Evolutionary conservation across 2,113 vertebrate genomes (phyloP).

Genomic region (Zosterops pallidus): DNA sequence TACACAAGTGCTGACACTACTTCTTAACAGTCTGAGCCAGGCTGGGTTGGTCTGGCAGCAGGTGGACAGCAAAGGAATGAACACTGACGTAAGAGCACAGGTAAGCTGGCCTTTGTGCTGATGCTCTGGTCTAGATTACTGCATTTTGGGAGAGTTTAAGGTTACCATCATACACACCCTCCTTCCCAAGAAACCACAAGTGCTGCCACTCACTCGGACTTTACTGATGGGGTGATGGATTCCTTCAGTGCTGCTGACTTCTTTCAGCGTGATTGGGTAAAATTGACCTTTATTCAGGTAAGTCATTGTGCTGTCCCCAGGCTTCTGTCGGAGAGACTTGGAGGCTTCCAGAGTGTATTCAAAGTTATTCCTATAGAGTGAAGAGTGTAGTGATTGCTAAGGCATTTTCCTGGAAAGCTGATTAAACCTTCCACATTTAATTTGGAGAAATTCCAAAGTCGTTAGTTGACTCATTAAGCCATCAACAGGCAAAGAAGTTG

Average conservation of each 20-base stretch:
- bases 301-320: constrained; percentile 97
- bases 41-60: constrained; percentile 43
- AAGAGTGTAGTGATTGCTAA: constrained; percentile 20
- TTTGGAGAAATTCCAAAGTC: constrained; percentile 7
- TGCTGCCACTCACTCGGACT: constrained; percentile 88
- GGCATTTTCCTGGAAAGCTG: constrained; percentile 30
- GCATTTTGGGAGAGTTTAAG: not conserved
- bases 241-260: constrained; percentile 87
- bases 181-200: not conserved
- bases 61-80: constrained; percentile 22
- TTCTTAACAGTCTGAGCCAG: constrained; percentile 1
- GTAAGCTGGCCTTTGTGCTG: not conserved
- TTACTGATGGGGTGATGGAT: constrained; percentile 96
- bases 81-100: not conserved
- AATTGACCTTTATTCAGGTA: constrained; percentile 99
- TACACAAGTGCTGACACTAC: constrained; percentile 45
- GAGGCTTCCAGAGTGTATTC: constrained; percentile 97
- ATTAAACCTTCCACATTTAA: not conserved
- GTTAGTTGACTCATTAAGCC: constrained; percentile 3
- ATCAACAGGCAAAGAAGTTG: constrained; percentile 14
- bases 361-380: constrained; percentile 88
- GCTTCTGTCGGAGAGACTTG: constrained; percentile 96
- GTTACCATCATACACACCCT: not conserved
- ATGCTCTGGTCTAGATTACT: not conserved
- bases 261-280: constrained; percentile 92